Evolutionary conservation across 2,113 vertebrate species (phyloP).

Genomic region (Poeciliopsis occidentalis): DNA sequence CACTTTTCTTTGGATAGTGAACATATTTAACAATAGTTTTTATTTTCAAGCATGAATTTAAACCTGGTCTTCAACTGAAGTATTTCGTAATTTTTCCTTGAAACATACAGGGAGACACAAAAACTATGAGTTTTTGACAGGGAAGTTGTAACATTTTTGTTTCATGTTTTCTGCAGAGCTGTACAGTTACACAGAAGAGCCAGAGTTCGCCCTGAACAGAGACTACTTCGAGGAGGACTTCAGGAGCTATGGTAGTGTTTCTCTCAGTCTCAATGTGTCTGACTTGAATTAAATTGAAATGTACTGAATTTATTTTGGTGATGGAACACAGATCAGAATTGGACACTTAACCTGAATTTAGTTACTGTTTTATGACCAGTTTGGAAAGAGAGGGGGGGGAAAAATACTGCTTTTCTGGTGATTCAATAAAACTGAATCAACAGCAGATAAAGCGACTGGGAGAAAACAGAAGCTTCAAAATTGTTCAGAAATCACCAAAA

Average conservation of each 20-base stretch:
- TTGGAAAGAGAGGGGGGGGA: too few relatives aligned
- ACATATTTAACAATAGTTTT: too few relatives aligned
- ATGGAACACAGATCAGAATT: neutral
- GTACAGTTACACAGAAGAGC: constrained; percentile 97
- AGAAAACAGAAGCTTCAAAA: too few relatives aligned
- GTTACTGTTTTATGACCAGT: too few relatives aligned
- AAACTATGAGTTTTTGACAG: neutral
- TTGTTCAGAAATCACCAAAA: too few relatives aligned
- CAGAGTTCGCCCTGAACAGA: constrained; percentile 89
- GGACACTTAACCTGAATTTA: too few relatives aligned
- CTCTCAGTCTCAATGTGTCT: neutral
- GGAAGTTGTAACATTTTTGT: neutral
- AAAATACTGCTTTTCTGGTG: too few relatives aligned
- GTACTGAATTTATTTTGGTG: neutral
- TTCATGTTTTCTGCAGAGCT: constrained; percentile 81
- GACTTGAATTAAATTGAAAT: neutral
- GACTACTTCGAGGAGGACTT: constrained; percentile 97
- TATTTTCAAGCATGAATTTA: neutral
- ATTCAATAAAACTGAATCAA: too few relatives aligned
- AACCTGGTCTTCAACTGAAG: neutral
- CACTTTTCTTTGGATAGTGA: neutral
- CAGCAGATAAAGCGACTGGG: too few relatives aligned
- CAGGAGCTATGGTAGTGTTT: constrained; percentile 84
- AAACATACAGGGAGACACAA: neutral
- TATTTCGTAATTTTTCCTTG: neutral